Percentiles rank a stretch among this genome's conserved stretches.
phyloP scores from a whole-genome alignment of 2,888 invertebrate genomes.

The Tipula vernalis region DNA sequence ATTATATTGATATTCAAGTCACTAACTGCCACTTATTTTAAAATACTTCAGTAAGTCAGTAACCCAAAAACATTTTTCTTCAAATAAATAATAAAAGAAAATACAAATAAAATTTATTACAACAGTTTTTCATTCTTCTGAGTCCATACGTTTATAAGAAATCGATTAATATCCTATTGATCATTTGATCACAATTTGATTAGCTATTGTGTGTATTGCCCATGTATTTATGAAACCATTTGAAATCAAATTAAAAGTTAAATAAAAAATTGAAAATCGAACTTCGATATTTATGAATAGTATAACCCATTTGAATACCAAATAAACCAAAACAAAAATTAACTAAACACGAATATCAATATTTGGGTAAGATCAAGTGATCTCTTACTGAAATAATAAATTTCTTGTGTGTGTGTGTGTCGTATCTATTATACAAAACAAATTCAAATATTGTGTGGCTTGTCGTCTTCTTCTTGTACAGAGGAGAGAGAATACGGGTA shows the following conservation, averaged over 20 bases:
- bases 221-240: not conserved
- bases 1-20: not conserved
- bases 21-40: not conserved
- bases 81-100: not conserved
- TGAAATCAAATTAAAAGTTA: not conserved
- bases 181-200: conserved; percentile 4
- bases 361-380: conserved; percentile 10
- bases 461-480: not conserved
- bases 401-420: not conserved
- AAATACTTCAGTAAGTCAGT: not conserved
- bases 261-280: not conserved
- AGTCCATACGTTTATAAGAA: not conserved
- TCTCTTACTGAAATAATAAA: not conserved
- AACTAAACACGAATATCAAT: conserved; percentile 10
- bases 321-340: conserved; percentile 1
- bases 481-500: not conserved
- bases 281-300: not conserved
- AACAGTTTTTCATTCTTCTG: not conserved
- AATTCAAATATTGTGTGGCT: not conserved
- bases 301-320: not conserved
- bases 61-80: conserved; percentile 4
- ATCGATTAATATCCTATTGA: conserved; percentile 4
- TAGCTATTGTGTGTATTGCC: not conserved
- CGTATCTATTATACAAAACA: not conserved
- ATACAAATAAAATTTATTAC: not conserved